Evolutionary conservation across 2,113 vertebrate species (phyloP).

Genomic region (Phoxinus phoxinus): DNA sequence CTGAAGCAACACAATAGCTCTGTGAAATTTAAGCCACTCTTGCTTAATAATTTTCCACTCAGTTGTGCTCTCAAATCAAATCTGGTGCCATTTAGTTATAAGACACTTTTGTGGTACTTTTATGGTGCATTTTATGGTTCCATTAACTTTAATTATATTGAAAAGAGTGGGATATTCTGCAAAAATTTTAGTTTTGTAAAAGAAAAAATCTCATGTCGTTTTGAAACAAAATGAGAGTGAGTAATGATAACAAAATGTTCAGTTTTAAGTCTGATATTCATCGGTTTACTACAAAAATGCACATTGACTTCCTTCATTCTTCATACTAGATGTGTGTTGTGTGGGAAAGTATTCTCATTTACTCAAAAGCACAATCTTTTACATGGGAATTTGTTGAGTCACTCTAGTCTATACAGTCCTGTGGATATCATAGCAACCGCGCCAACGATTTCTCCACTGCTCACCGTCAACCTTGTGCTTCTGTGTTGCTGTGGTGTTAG

Average conservation of each 20-base stretch:
- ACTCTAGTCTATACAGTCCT: not conserved
- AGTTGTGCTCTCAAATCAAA: not conserved
- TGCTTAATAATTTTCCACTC: not conserved
- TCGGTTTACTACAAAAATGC: not conserved
- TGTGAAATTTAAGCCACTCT: not conserved
- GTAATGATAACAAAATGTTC: not conserved
- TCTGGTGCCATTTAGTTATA: not conserved
- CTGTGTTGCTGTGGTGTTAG: constrained; percentile 30
- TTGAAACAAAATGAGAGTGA: not conserved
- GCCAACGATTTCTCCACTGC: constrained; percentile 16
- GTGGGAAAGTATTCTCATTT: not conserved
- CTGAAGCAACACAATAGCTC: not conserved
- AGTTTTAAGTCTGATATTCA: not conserved
- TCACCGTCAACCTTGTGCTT: constrained; percentile 7
- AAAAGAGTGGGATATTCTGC: not conserved
- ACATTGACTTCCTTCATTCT: not conserved
- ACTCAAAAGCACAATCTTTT: not conserved
- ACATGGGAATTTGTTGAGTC: constrained; percentile 28
- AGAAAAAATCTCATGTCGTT: not conserved
- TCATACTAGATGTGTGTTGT: not conserved
- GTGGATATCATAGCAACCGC: not conserved
- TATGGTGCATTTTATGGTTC: not conserved
- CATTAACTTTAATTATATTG: constrained; percentile 5
- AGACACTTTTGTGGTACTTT: not conserved
- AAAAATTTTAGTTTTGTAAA: not conserved